Evolutionary conservation across 2,797 vertebrate genomes (phyloP).

Genomic region (Denticeps clupeoides): DNA sequence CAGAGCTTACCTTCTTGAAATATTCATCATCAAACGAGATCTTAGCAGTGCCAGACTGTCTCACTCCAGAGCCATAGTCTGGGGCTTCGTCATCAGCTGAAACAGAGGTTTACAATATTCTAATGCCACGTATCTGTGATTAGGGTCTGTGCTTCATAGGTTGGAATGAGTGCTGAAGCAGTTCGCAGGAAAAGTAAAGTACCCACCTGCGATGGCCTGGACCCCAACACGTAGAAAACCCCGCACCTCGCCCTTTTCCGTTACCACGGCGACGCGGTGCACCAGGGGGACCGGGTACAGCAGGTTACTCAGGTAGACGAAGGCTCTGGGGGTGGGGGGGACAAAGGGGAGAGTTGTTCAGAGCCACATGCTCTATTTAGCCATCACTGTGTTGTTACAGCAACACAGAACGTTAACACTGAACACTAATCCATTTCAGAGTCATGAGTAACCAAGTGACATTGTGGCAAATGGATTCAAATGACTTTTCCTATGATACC

Average conservation of each 20-base stretch:
- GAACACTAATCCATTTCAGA: too few relatives aligned
- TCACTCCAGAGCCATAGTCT: constrained; percentile 93
- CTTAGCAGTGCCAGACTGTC: constrained; percentile 96
- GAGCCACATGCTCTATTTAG: too few relatives aligned
- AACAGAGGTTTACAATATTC: constrained; percentile 18
- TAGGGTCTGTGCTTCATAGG: too few relatives aligned
- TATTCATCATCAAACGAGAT: constrained; percentile 97
- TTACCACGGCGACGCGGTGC: constrained; percentile 89
- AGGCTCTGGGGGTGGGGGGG: constrained; percentile 71
- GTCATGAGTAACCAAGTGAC: too few relatives aligned
- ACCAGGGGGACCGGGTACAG: constrained; percentile 93
- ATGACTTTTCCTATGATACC: too few relatives aligned
- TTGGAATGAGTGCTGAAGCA: too few relatives aligned
- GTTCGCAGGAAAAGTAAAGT: constrained; percentile 5
- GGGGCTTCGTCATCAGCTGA: constrained; percentile 94
- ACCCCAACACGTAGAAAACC: constrained; percentile 94
- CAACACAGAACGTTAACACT: too few relatives aligned
- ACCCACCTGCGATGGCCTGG: constrained; percentile 92
- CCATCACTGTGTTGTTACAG: too few relatives aligned
- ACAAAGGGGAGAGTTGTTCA: too few relatives aligned
- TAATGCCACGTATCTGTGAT: too few relatives aligned
- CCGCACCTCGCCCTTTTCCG: constrained; percentile 91
- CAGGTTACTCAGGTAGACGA: constrained; percentile 96
- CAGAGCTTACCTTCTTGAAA: constrained; percentile 86
- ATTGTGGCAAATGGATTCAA: too few relatives aligned